A percentile compares a stretch with the other conserved stretches of the same genome.
Conservation (phyloP, 2,113 vertebrate genomes). For the Pseudorectes ferrugineus region DNA sequence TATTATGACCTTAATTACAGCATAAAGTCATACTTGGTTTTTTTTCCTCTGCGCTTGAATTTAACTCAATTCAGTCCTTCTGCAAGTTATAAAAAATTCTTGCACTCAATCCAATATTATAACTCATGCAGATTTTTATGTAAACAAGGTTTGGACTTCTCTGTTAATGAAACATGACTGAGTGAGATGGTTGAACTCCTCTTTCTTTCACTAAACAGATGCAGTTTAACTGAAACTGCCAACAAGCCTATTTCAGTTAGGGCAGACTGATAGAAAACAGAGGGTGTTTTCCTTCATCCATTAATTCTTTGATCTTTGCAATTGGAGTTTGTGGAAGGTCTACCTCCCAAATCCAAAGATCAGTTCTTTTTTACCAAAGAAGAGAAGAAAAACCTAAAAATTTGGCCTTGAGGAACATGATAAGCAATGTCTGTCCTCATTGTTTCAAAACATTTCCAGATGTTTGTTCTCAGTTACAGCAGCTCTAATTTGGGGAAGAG, state of each 20-base stretch:
- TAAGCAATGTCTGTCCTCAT: not conserved
- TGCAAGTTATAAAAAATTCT: not conserved
- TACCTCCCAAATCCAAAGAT: not conserved
- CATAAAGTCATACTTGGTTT: not conserved
- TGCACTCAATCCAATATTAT: not conserved
- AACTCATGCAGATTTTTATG: not conserved
- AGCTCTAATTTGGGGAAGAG: not conserved
- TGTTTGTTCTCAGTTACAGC: not conserved
- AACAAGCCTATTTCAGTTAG: not conserved
- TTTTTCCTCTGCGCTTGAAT: not conserved
- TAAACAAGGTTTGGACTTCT: not conserved
- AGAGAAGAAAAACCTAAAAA: fast-evolving
- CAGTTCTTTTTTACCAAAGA: not conserved
- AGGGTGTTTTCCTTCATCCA: not conserved
- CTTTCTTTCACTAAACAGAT: not conserved
- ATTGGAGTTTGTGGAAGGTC: not conserved
- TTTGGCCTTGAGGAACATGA: not conserved
- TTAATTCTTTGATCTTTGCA: not conserved
- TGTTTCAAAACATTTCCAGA: not conserved
- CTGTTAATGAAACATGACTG: not conserved
- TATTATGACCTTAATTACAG: not conserved
- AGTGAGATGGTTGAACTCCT: not conserved
- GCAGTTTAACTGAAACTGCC: not conserved
- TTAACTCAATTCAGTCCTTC: not conserved
- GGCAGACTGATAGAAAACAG: not conserved